Base-by-base conservation (phyloP, 2,888 invertebrate species). In the Agonopterix subpropinquella region DNA sequence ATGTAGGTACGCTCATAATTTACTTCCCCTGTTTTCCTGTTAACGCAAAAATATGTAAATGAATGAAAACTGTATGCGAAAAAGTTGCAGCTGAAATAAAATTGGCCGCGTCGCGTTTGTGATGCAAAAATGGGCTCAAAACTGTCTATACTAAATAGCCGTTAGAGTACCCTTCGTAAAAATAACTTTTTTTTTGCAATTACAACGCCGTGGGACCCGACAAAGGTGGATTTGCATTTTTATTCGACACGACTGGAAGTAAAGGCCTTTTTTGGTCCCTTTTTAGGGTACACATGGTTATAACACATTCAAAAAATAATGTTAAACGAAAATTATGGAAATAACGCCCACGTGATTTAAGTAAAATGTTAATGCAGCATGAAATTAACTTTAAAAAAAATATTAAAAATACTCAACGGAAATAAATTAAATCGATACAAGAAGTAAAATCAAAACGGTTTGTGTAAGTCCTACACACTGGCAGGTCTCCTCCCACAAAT, bases 221-320 rank as follows among this genome's bases (percentile, higher is more conserved):
- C 76, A 76, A 79, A 78, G 76, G 69, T 59, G 58, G 59, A 83
- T 84, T 84, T 72, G 76, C 84, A 84, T 83, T 79, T 82, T 82
- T 76, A 83, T 83, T 77, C 65, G 61, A 64, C 59, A 59, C 55
- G 62, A 57, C 61, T 64, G 58, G 57, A 65, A 67, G 64, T 66
- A 65, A 64, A 53, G 47, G 58, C 57, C 58, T 57, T 56, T 18
- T 61, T 58, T 55, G 51, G 54, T 56, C 54, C 59, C 61, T 64
- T 28, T 28, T 28, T 64, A 57, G 51, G 43, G 41, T 11, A 54
- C 47, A 45, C 47, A 53, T 47, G 48, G 47, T 45, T 51, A 41
- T 45, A 46, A 28, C 44, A 44, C 11, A 28, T 36, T 13, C 44
- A 42, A 35, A 47, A 47, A 41, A 46, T 50, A 44, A 51, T 45